These are phyloP conservation scores for Macrochelys suwanniensis DNA, from an alignment of 2,797 vertebrate genomes.

Conservation along the genomic window DNA sequence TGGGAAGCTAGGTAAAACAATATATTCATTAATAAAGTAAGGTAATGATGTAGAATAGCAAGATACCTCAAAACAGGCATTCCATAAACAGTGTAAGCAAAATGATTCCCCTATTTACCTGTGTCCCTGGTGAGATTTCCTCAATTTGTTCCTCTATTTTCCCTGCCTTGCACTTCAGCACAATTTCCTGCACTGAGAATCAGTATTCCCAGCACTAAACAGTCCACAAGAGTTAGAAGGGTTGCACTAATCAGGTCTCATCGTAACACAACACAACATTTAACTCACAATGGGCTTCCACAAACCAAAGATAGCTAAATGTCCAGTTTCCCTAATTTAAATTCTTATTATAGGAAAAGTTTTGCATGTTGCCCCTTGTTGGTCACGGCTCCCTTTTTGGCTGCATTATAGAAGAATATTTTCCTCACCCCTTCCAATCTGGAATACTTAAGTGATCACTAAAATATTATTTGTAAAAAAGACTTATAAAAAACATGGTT, in stretches of 20 bases:
- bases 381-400: too few species aligned
- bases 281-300: background rate
- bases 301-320: background rate
- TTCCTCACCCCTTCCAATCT: too few species aligned
- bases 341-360: too few species aligned
- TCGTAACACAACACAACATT: background rate
- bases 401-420: too few species aligned
- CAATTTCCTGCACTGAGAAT: too few species aligned
- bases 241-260: background rate
- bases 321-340: too few species aligned
- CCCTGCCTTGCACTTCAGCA: background rate
- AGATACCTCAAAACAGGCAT: background rate
- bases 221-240: background rate
- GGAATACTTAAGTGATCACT: too few species aligned
- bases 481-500: too few species aligned
- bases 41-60: background rate
- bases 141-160: background rate
- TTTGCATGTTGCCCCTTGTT: too few species aligned
- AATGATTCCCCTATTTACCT: background rate
- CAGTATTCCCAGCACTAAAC: too few species aligned
- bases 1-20: background rate
- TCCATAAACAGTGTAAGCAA: background rate
- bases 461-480: too few species aligned
- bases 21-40: background rate
- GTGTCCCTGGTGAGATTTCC: background rate